These are phyloP conservation scores for Falco cherrug DNA, from an alignment of 2,797 vertebrate genomes.

Conservation along the genomic window DNA sequence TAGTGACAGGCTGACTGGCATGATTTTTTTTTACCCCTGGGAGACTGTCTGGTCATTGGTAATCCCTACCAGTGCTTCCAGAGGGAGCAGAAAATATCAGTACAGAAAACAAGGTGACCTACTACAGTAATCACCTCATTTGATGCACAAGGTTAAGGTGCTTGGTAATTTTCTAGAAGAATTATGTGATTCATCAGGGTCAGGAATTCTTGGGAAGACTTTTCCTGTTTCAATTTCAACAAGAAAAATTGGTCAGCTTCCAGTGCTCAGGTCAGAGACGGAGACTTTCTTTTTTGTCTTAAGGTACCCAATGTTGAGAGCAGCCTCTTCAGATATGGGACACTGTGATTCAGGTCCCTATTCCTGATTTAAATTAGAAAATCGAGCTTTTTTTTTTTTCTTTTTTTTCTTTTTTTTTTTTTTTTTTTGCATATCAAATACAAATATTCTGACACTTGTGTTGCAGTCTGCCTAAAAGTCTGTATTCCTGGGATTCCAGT, in stretches of 20 bases:
- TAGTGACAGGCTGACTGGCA: not conserved
- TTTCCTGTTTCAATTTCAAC: not conserved
- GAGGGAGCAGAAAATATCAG: not conserved
- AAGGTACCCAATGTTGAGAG: not conserved
- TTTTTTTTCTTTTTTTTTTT: not conserved
- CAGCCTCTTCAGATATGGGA: not conserved
- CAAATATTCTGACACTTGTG: not conserved
- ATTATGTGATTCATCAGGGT: not conserved
- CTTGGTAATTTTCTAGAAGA: not conserved
- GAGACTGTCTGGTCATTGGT: not conserved
- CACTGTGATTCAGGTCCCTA: not conserved
- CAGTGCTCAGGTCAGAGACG: not conserved
- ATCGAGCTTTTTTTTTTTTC: not conserved
- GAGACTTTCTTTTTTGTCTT: not conserved
- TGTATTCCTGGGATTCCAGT: not conserved
- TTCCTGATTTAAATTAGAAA: not conserved
- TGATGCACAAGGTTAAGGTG: not conserved
- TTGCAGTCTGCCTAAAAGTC: not conserved
- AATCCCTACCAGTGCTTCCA: not conserved
- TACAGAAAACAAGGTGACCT: not conserved
- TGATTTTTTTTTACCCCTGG: not conserved
- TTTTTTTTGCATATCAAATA: not conserved
- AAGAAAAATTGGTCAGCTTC: not conserved
- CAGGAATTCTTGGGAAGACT: not conserved
- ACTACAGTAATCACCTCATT: not conserved